Percentiles rank a stretch among this genome's conserved stretches.
phyloP scores from a whole-genome alignment of 2,797 vertebrate genomes.

The Masticophis lateralis region DNA sequence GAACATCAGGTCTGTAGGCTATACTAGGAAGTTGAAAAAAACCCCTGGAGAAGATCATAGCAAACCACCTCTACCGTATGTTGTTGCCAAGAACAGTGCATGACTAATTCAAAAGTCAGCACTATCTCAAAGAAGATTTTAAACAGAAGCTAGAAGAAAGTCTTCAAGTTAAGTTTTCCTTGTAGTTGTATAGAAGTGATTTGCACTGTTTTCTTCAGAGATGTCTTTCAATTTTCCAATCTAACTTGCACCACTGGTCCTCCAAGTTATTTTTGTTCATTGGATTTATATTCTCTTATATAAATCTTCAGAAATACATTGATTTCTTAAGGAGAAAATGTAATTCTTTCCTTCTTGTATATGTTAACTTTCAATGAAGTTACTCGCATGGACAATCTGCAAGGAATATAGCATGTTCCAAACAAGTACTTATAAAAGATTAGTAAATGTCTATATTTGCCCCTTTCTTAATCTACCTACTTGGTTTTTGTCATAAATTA shows the following conservation, averaged over 20 bases:
- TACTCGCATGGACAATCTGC: background rate
- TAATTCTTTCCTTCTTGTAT: background rate
- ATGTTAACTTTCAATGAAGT: background rate
- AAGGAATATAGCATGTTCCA: background rate
- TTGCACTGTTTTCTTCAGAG: background rate
- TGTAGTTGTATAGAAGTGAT: background rate
- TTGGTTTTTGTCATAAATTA: background rate
- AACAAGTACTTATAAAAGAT: background rate
- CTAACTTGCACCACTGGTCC: background rate
- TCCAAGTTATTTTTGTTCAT: background rate
- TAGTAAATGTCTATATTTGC: background rate
- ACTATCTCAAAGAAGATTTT: background rate
- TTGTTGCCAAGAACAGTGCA: background rate
- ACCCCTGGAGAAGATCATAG: background rate
- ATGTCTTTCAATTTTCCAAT: background rate
- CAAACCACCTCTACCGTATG: background rate
- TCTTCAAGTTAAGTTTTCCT: background rate
- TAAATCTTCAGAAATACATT: background rate
- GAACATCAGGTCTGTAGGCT: background rate
- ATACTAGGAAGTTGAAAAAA: background rate
- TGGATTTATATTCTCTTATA: background rate
- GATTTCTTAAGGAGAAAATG: background rate
- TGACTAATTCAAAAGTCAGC: background rate
- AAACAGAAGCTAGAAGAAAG: background rate
- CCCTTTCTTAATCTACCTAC: background rate